These are phyloP conservation scores for Amia ocellicauda DNA, from an alignment of 2,113 vertebrate genomes.

Conservation along the genomic window DNA sequence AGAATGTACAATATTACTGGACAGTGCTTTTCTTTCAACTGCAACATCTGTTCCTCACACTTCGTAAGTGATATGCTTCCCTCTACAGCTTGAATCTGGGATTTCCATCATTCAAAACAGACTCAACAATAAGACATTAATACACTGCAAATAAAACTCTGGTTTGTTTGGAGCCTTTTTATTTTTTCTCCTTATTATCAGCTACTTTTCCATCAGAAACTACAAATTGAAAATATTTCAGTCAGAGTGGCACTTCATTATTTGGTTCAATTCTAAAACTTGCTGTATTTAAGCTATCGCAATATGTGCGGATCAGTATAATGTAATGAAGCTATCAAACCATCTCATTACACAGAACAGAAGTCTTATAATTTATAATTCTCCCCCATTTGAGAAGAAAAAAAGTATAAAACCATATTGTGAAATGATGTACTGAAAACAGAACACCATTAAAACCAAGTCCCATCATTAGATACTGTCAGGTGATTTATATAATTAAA, in stretches of 20 bases:
- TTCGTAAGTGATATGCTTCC: constrained; percentile 62
- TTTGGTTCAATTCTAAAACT: constrained; percentile 5
- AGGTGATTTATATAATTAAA: not conserved
- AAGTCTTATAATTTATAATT: not conserved
- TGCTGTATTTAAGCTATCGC: constrained; percentile 1
- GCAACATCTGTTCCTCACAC: no score
- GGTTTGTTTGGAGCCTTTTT: no score
- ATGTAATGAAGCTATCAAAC: constrained; percentile 6
- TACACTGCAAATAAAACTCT: not conserved
- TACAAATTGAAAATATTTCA: constrained; percentile 46
- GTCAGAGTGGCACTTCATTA: constrained; percentile 42
- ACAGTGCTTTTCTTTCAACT: no score
- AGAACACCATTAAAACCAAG: not conserved
- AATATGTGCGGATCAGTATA: not conserved
- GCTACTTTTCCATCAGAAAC: constrained; percentile 44
- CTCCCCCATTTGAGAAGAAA: not conserved
- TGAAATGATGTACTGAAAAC: not conserved
- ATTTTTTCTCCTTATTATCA: constrained; percentile 29
- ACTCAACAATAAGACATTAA: not conserved
- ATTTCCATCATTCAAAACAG: constrained; percentile 28
- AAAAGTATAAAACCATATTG: not conserved
- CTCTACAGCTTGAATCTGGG: constrained; percentile 52
- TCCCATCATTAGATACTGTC: not conserved
- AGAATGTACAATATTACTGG: no score
- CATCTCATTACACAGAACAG: constrained; percentile 1